These are phyloP conservation scores for Conus canariensis DNA, from an alignment of 2,888 invertebrate species.

Conservation along the genomic window DNA sequence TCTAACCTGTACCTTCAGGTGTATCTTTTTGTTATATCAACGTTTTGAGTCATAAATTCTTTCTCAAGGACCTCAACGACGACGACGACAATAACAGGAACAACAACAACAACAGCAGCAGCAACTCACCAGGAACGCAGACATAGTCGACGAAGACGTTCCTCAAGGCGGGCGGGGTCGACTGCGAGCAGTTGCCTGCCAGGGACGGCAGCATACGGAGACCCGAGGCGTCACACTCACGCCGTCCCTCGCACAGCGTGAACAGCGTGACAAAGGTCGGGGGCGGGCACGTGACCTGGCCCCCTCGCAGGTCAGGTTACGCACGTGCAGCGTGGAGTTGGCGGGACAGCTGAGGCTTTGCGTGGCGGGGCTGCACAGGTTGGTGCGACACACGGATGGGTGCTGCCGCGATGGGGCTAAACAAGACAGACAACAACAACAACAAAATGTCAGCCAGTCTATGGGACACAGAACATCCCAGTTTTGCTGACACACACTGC, in stretches of 20 bases:
- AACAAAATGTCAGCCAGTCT: neutral
- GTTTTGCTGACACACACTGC: too few species aligned
- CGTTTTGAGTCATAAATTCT: too few species aligned
- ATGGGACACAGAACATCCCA: too few species aligned
- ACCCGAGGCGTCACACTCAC: constrained; percentile 47
- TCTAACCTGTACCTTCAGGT: too few species aligned
- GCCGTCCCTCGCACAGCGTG: constrained; percentile 49
- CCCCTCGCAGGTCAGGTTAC: constrained; percentile 39
- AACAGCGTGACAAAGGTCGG: constrained; percentile 47
- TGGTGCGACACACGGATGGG: constrained; percentile 43
- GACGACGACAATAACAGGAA: too few species aligned
- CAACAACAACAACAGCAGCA: neutral
- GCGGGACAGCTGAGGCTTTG: constrained; percentile 45
- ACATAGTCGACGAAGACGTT: constrained; percentile 50
- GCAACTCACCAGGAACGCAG: constrained; percentile 49
- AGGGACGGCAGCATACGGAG: constrained; percentile 46
- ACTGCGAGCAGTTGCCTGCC: constrained; percentile 41
- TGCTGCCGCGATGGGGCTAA: neutral
- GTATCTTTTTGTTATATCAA: too few species aligned
- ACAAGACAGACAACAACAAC: neutral
- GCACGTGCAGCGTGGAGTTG: constrained; percentile 46
- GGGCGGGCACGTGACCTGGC: constrained; percentile 40
- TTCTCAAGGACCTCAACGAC: too few species aligned
- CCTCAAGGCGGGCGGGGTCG: constrained; percentile 15
- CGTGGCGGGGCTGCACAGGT: constrained; percentile 48